Evolutionary conservation across 2,113 vertebrate species (phyloP).

Genomic region (Gymnorhina tibicen): DNA sequence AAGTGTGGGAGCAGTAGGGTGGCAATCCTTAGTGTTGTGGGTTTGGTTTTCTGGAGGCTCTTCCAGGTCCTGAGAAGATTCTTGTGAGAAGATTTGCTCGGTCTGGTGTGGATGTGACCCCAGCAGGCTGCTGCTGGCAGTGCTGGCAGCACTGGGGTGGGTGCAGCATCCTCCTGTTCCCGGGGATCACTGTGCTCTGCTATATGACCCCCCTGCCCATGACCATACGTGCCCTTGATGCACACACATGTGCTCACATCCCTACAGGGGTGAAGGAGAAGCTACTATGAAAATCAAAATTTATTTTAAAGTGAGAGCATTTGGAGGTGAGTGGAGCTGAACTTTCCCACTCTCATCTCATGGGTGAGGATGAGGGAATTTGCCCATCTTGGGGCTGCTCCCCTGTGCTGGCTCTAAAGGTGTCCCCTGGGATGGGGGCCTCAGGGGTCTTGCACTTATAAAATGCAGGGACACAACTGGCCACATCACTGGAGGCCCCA

Average conservation of each 20-base stretch:
- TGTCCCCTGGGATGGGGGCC: neutral
- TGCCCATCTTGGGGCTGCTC: neutral
- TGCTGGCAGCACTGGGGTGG: neutral
- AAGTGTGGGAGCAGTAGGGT: neutral
- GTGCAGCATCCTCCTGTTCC: neutral
- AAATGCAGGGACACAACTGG: neutral
- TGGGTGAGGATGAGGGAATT: neutral
- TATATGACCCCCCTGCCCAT: fast-evolving
- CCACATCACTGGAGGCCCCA: neutral
- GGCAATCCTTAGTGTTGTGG: neutral
- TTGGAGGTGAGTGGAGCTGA: neutral
- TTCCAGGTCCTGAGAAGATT: neutral
- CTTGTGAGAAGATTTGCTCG: neutral
- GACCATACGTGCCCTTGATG: fast-evolving
- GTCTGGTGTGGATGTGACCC: neutral
- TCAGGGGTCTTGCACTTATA: neutral
- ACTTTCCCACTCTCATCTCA: neutral
- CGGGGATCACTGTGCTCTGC: neutral
- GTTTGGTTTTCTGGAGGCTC: neutral
- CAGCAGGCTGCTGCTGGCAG: neutral
- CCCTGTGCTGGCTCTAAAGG: neutral
- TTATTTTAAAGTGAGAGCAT: neutral
- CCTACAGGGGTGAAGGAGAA: neutral
- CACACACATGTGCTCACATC: fast-evolving
- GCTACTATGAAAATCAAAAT: neutral